Evolutionary conservation across 64 coral and sea anemone species (phyloP), one percentile per base, ranked within the genome.

Genomic region (Hydrozoanthus tunicans): DNA sequence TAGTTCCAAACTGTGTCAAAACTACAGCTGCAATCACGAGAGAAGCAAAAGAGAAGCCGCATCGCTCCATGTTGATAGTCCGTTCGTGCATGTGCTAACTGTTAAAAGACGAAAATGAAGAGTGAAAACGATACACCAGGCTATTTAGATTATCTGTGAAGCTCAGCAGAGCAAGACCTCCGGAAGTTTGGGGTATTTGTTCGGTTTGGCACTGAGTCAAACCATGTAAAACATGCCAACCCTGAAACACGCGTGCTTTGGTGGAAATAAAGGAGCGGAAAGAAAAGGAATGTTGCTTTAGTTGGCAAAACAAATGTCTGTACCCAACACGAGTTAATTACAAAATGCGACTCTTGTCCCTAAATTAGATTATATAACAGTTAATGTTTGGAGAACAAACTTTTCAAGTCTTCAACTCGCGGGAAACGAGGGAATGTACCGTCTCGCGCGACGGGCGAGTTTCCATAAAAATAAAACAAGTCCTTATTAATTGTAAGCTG

Each of bases 151-250:
- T 24, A 74, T 88, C 56, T 43, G 57, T 73, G 54, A 53, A 59
- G n/a, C n/a, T 68, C 82, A 85, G 13, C 82, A 63, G 65, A 73
- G 54, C 68, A 86, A 72, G 68, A 88, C 54, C 84, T 88, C 84
- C 84, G 84, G 84, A 88, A 88, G 84, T 88, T 88, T 55, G 84
- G 74, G 84, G 59, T 88, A 70, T 74, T 88, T 88, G 69, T 88
- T 51, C 84, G 70, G 84, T 15, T 88, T 88, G 84, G 84, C 84
- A 88, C 84, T 59, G 57, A 73, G 68, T 88, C 84, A 88, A 88
- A 88, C 84, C 84, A 88, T 61, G 84, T 74, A 9, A 88, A 75
- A 54, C 68, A 88, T 75, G 23, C 57, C 25, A 4, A 57, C 54
- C 69, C 17, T 74, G 69, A 88, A 59, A 58, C 84, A 88, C 84